phyloP scores from a whole-genome alignment of 2,113 vertebrate genomes.

The Ahaetulla prasina region DNA sequence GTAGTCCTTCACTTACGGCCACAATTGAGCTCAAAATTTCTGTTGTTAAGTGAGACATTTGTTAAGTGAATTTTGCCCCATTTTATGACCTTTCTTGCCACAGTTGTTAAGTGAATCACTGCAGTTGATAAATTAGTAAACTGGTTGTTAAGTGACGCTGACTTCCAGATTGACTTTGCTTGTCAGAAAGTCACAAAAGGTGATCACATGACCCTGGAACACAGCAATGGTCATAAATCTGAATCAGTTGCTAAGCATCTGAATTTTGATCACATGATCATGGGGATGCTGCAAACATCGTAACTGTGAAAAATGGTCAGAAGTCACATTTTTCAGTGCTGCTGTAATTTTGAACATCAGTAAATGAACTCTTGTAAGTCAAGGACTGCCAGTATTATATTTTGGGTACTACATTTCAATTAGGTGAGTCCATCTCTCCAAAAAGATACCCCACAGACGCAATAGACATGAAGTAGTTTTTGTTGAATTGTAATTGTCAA shows the following conservation, averaged over 20 bases:
- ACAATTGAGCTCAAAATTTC: background rate
- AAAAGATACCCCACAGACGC: background rate
- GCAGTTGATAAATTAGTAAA: background rate
- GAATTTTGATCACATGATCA: background rate
- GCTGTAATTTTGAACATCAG: background rate
- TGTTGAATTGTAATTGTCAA: background rate
- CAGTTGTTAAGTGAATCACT: background rate
- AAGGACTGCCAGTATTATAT: background rate
- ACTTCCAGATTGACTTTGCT: background rate
- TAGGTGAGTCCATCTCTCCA: background rate
- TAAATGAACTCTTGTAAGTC: background rate
- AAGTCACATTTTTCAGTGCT: background rate
- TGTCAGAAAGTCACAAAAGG: background rate
- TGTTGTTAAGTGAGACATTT: background rate
- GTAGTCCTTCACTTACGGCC: background rate
- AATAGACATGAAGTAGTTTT: background rate
- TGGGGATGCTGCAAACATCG: no score
- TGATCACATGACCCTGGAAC: background rate
- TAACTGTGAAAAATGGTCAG: background rate
- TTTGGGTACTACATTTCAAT: background rate
- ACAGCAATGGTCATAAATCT: background rate
- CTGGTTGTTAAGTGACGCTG: background rate
- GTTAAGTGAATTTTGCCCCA: background rate
- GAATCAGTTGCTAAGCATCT: background rate
- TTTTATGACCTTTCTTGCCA: background rate